Base-by-base conservation (phyloP, 2,888 invertebrate genomes). In the Syritta pipiens region DNA sequence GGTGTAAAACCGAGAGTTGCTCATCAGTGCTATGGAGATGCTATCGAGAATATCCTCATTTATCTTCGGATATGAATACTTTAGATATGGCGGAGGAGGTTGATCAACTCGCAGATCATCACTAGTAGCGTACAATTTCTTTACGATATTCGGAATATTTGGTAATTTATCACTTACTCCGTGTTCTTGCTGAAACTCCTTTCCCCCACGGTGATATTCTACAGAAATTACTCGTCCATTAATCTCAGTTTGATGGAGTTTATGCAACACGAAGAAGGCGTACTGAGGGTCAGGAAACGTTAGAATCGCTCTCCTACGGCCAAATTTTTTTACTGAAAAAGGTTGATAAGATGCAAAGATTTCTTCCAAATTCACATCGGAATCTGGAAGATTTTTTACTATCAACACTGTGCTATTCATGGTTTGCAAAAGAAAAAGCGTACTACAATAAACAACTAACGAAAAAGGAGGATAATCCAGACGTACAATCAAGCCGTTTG, bases 11-110 rank as follows among this genome's bases (percentile, higher is more conserved):
- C 93, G 93, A 59, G 94, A 94, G 83, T 95, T 93, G 10, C 91
- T 91, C 62, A 93, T 91, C 65, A 98, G 88, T 20, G 94, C 92
- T 87, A 94, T 91, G 3, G 94, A 91, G 75, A 98, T 96, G 85
- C 96, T 95, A 60, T 93, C 91, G 40, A 96, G 90, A 40, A 94
- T 94, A 59, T 91, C 91, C 32, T 92, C 90, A 57, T 92, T 94
- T 5, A 95, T 93, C 60, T 93, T 91, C 9, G 96, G 95, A 88
- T 97, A 98, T 72, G 91, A 91, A 85, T 97, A 98, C 82, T 91
- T 92, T 42, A 95, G 89, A 88, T 94, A 92, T 19, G 92, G 90
- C 14, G 94, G 93, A 22, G 95, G 95, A 19, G 95, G 94, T 85
- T 94, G 94, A 79, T 92, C 91, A 83, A 95, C 93, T 75, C 92